Evolutionary conservation across 2,888 invertebrate species (phyloP), one percentile per base, ranked within the genome.

Genomic region (Melangyna quadrimaculata): DNA sequence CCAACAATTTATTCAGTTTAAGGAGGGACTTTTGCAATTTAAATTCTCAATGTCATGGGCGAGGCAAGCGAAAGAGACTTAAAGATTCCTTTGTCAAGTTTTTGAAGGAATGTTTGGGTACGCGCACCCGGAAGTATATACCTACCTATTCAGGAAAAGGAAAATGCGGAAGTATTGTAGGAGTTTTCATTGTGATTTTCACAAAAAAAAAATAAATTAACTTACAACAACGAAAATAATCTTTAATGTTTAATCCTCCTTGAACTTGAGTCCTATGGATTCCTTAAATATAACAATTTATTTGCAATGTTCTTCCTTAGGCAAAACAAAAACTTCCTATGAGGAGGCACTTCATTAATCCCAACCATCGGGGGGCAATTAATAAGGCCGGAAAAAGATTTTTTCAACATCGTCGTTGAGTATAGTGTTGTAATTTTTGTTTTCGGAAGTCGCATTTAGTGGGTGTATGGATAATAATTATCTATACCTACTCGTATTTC

Each of bases 1-100:
- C 37, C 69, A 69, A 69, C 53, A 53, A 69, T 69, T 69, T 53
- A 69, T 69, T 69, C 37, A 24, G 14, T 37, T 24, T 37, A 2
- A 32, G n/a, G n/a, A 53, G 53, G 69, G 27, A 37, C 59, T 7
- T 65, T 45, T n/a, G n/a, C 65, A 65, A 65, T 65, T 29, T 65
- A 65, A 45, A 65, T 65, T 65, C 45, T 45, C 65, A 45, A 29
- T 45, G 45, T 65, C 65, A 65, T 27, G 37, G 17, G 17, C 37
- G 4, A 27, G 19, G 14, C n/a, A n/a, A n/a, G n/a, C n/a, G n/a
- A n/a, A n/a, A n/a, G n/a, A n/a, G n/a, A 6, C 24, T 57, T 37
- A 4, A 59, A 65, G 65, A 65, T 65, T 65, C 45, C 45, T 8
- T 65, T 12, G 43, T 65, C 45, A 65, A 10, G 7, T 8, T 8